A percentile compares a stretch with the other conserved stretches of the same genome.
These are phyloP conservation scores for Neoascia interrupta DNA, from an alignment of 2,888 invertebrate genomes.

Conservation along the genomic window DNA sequence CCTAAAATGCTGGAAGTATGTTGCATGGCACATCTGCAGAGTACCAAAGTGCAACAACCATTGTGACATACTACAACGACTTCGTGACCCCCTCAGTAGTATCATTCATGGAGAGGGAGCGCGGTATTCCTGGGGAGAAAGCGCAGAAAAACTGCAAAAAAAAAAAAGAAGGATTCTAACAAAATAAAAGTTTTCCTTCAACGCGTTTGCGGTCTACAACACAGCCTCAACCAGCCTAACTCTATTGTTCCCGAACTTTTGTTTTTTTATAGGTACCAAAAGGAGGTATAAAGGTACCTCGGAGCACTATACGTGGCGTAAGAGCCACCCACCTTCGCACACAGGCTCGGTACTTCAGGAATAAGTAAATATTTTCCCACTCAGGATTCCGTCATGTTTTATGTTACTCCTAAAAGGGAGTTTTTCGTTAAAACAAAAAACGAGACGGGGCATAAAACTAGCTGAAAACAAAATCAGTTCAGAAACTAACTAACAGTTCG, in stretches of 20 bases:
- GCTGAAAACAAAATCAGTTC: constrained; percentile 11
- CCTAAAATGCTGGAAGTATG: constrained; percentile 30
- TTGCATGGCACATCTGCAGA: constrained; percentile 58
- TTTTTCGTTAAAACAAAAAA: constrained; percentile 19
- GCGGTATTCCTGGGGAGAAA: no score
- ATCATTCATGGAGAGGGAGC: constrained; percentile 56
- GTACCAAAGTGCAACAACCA: constrained; percentile 67
- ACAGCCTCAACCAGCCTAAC: constrained; percentile 61
- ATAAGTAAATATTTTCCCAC: constrained; percentile 47
- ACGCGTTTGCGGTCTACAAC: constrained; percentile 62
- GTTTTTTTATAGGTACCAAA: constrained; percentile 31
- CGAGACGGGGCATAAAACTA: no score
- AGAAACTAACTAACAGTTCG: constrained; percentile 53
- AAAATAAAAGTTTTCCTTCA: constrained; percentile 54
- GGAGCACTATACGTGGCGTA: constrained; percentile 27
- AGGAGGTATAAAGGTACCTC: no score
- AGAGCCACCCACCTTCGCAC: constrained; percentile 1
- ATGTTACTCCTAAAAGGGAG: constrained; percentile 33
- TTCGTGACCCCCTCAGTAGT: constrained; percentile 39
- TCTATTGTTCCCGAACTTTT: constrained; percentile 59
- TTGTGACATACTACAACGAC: constrained; percentile 46
- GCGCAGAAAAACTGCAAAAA: constrained; percentile 19
- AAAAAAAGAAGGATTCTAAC: constrained; percentile 4
- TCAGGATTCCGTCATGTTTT: constrained; percentile 35
- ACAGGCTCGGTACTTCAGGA: constrained; percentile 33